phyloP scores from a whole-genome alignment of 2,888 invertebrate species.

The Harmothoe impar region DNA sequence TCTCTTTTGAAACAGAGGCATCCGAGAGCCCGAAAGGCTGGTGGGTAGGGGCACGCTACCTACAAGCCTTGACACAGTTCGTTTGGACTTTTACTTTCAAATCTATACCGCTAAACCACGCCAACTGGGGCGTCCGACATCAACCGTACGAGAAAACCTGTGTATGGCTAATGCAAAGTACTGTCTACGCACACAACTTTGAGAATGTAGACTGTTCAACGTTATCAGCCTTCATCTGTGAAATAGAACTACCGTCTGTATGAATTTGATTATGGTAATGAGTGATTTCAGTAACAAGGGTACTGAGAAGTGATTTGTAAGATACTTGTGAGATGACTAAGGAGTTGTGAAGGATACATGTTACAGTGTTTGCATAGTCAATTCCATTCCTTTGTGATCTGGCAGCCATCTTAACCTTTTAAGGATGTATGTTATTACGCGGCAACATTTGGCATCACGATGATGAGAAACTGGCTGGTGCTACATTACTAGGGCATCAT shows the following conservation, averaged over 20 bases:
- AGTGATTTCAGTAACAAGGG: background rate
- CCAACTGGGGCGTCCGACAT: slow-evolving; percentile 56
- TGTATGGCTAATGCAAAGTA: slow-evolving; percentile 62
- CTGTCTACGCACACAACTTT: slow-evolving; percentile 60
- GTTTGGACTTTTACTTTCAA: slow-evolving; percentile 49
- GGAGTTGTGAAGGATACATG: background rate
- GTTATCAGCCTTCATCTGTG: slow-evolving; percentile 64
- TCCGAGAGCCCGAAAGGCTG: slow-evolving; percentile 17
- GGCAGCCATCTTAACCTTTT: background rate
- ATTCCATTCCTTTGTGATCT: background rate
- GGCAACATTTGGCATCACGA: no score
- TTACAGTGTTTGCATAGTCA: background rate
- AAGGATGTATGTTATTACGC: no score
- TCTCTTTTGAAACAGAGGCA: background rate
- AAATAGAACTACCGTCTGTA: slow-evolving; percentile 56
- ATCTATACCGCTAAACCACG: slow-evolving; percentile 41
- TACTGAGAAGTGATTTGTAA: background rate
- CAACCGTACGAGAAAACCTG: slow-evolving; percentile 59
- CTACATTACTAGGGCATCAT: no score
- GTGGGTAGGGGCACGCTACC: slow-evolving; percentile 52
- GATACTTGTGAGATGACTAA: background rate
- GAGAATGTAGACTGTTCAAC: slow-evolving; percentile 62
- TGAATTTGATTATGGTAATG: background rate
- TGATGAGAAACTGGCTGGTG: no score
- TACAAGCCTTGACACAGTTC: slow-evolving; percentile 1